Percentiles rank a stretch among this genome's conserved stretches.
These are phyloP conservation scores for Neosalanx taihuensis DNA, from an alignment of 2,797 vertebrate species.

Conservation along the genomic window DNA sequence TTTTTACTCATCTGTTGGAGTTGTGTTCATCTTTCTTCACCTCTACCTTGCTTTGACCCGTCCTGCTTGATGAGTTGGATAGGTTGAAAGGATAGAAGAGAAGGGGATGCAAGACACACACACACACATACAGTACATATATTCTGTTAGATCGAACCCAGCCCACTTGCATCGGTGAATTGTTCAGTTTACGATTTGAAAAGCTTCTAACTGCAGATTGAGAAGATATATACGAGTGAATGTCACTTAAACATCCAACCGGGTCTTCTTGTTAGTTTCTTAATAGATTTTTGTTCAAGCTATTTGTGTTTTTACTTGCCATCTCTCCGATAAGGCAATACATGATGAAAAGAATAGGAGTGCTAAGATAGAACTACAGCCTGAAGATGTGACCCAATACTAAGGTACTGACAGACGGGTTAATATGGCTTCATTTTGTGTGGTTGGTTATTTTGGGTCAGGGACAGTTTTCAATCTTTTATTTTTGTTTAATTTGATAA, in stretches of 20 bases:
- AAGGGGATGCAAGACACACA: constrained; percentile 48
- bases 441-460: too few relatives aligned
- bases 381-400: not conserved
- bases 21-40: constrained; percentile 16
- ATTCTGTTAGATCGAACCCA: not conserved
- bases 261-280: not conserved
- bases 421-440: not conserved
- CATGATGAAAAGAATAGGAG: not conserved
- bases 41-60: constrained; percentile 12
- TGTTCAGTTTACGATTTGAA: not conserved
- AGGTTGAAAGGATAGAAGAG: constrained; percentile 63
- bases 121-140: constrained; percentile 2
- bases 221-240: not conserved
- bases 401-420: not conserved
- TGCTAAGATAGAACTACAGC: not conserved
- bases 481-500: not conserved
- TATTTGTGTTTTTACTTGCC: not conserved
- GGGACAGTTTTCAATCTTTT: not conserved
- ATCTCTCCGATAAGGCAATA: not conserved
- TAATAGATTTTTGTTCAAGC: not conserved
- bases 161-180: not conserved
- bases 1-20: constrained; percentile 43
- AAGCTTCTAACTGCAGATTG: not conserved
- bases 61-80: not conserved
- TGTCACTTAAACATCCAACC: not conserved